phyloP scores from a whole-genome alignment of 1,140 invertebrate species.

The Diprion similis region DNA sequence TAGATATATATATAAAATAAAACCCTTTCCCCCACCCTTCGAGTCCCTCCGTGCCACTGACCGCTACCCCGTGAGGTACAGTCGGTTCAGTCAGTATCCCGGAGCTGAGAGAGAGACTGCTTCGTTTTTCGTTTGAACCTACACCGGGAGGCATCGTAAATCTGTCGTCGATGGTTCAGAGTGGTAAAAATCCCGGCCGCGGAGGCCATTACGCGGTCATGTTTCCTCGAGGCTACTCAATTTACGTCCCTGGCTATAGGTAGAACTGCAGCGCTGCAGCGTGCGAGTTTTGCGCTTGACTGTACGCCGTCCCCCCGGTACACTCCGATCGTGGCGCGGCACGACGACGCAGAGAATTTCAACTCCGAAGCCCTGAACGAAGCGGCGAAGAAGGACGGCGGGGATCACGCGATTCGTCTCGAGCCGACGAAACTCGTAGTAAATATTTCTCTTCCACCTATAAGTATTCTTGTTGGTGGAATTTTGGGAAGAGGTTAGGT shows the following conservation, averaged over 20 bases:
- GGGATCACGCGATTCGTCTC: background rate
- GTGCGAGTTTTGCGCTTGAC: background rate
- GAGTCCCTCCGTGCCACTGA: background rate
- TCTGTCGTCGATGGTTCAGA: background rate
- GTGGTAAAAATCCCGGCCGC: background rate
- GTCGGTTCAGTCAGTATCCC: background rate
- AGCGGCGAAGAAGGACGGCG: background rate
- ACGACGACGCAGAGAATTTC: background rate
- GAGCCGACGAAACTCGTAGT: conserved; percentile 18
- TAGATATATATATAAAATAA: background rate
- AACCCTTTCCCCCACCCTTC: conserved; percentile 4
- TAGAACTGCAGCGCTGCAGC: background rate
- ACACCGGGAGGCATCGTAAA: background rate
- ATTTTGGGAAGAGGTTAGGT: too few relatives aligned
- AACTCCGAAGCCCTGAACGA: background rate
- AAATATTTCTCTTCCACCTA: too few relatives aligned
- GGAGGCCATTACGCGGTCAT: background rate
- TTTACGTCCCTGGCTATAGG: background rate
- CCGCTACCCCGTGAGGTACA: background rate
- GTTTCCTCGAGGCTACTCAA: background rate
- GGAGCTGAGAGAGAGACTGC: background rate
- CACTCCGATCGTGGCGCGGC: background rate
- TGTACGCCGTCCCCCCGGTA: background rate
- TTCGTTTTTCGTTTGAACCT: background rate
- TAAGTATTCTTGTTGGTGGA: too few relatives aligned